Percentiles rank a stretch among this genome's conserved stretches.
Conservation (phyloP, 64 coral and sea anemone genomes). For the Catalaphyllia jardinei region DNA sequence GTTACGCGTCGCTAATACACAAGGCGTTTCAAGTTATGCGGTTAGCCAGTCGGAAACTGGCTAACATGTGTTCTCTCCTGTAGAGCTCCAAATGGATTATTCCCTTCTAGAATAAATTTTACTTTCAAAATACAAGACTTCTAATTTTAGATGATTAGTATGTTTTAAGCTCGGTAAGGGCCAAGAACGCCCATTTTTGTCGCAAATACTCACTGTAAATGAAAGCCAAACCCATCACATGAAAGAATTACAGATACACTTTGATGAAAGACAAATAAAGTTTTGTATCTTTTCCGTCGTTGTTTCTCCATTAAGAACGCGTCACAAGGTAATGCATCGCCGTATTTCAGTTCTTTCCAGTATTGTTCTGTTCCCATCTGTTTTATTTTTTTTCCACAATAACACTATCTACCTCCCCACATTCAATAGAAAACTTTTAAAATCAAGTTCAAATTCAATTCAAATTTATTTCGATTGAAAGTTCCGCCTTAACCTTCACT, state of each 20-base stretch:
- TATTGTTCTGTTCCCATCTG: not conserved
- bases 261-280: not conserved
- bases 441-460: not conserved
- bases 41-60: not conserved
- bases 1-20: slow-evolving; percentile 5
- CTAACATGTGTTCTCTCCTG: not conserved
- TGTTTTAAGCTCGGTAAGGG: not conserved
- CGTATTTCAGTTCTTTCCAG: not conserved
- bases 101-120: slow-evolving; percentile 70
- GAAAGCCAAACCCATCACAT: not conserved
- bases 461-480: not conserved
- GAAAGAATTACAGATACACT: not conserved
- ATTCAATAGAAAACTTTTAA: slow-evolving; percentile 7
- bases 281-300: not conserved
- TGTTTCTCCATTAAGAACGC: not conserved
- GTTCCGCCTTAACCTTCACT: not conserved
- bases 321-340: not conserved
- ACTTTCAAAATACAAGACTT: slow-evolving; percentile 73
- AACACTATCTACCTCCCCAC: not conserved
- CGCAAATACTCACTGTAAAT: not conserved
- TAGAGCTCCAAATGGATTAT: slow-evolving; percentile 22
- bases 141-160: slow-evolving; percentile 74
- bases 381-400: not conserved
- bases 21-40: not conserved
- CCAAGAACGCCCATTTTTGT: not conserved